Base-by-base conservation (phyloP, 2,888 invertebrate genomes). In the Orthonevra nobilis region DNA sequence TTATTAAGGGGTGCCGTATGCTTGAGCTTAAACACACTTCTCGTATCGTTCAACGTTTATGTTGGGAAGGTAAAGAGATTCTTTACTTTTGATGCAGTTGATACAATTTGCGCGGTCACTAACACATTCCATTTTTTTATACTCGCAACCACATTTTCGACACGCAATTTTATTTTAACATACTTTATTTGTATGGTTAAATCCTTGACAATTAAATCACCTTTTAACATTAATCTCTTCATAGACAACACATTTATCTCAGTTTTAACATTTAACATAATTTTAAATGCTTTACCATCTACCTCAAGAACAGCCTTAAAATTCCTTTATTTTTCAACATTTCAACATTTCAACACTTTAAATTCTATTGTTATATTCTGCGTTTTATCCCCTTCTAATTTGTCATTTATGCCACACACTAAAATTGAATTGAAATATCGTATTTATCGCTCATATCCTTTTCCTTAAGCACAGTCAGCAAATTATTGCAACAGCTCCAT, bases 191-290 rank as follows among this genome's bases (percentile, higher is more conserved):
- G n/a, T n/a, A n/a, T n/a, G n/a, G n/a, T n/a, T n/a, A n/a, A n/a
- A n/a, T n/a, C n/a, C n/a, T n/a, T n/a, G n/a, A n/a, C n/a, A n/a
- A n/a, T 79, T 70, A 19, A 81, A 79, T 38, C 73, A 81, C 9
- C 73, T 64, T 42, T 15, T 34, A 7, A 74, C 50, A 19, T 56
- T 72, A 3, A 63, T 17, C 2, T 58, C 63, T 30, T 81, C 77
- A 44, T 69, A 74, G 0, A 75, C 46, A 54, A 38, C 14, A 60
- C 66, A 73, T 40, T 44, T 73, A 10, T 77, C 77, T 70, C 64
- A 66, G 14, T 63, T 19, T 70, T 60, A 2, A 44, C 34, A 17
- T 19, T 14, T 32, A 79, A 52, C 23, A 75, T 15, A n/a, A 30
- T 30, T 42, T 60, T 12, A 60, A 81, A 72, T n/a, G n/a, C n/a